Conservation (phyloP, 2,888 invertebrate genomes). For the Trissoscelio sp. region DNA sequence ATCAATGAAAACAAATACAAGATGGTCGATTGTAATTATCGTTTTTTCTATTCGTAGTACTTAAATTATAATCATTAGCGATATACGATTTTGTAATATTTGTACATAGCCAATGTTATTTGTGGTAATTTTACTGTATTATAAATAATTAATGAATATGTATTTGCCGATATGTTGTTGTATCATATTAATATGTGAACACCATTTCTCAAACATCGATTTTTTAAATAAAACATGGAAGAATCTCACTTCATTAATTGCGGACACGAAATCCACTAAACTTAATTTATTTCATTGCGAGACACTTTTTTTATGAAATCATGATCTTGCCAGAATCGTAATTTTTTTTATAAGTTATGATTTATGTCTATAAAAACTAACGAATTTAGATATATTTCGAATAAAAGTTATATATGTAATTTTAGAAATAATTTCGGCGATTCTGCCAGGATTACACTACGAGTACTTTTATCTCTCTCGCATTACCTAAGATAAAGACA, state of each 20-base stretch:
- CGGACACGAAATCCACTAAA: slow-evolving; percentile 52
- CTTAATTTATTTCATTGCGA: too few species aligned
- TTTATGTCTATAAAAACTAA: too few species aligned
- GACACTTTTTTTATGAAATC: too few species aligned
- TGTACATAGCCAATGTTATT: slow-evolving; percentile 77
- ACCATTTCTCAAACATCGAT: slow-evolving; percentile 83
- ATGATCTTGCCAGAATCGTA: too few species aligned
- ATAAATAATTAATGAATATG: slow-evolving; percentile 76
- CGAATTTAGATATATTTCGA: too few species aligned
- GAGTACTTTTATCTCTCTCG: too few species aligned
- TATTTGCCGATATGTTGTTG: slow-evolving; percentile 80
- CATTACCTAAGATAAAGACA: too few species aligned
- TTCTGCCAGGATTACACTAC: too few species aligned
- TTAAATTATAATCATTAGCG: slow-evolving; percentile 73
- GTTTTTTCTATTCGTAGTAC: slow-evolving; percentile 75
- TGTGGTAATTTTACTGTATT: slow-evolving; percentile 75
- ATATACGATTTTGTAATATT: slow-evolving; percentile 75
- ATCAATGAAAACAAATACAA: slow-evolving; percentile 57
- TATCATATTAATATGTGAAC: slow-evolving; percentile 81
- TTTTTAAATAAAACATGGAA: slow-evolving; percentile 80
- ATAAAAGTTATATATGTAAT: too few species aligned
- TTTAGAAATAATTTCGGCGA: too few species aligned
- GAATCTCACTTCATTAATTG: slow-evolving; percentile 72
- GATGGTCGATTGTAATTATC: slow-evolving; percentile 71
- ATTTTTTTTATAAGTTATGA: too few species aligned